These are phyloP conservation scores for Sminthurides aquaticus DNA, from an alignment of 2,888 invertebrate genomes.

Conservation along the genomic window DNA sequence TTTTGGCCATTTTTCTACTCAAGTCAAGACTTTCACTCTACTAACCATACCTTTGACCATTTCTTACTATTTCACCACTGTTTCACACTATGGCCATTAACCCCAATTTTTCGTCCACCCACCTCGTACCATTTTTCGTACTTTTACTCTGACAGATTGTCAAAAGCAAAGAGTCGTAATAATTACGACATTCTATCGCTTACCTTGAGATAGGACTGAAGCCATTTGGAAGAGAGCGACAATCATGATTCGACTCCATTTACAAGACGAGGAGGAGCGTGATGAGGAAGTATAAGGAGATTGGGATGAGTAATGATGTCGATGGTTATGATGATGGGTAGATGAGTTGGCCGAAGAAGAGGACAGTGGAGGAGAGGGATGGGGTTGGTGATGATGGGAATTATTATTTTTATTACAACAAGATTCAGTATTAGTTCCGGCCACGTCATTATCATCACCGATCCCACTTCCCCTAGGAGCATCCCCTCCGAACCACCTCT, in stretches of 20 bases:
- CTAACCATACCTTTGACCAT: no score
- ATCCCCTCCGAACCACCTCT: not conserved
- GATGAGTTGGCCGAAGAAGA: not conserved
- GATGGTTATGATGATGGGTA: not conserved
- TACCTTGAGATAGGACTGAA: conserved; percentile 43
- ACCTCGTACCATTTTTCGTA: no score
- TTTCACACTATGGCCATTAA: no score
- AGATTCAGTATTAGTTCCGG: not conserved
- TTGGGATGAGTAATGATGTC: conserved; percentile 17
- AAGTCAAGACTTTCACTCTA: no score
- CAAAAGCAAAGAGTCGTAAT: no score
- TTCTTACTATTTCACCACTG: no score
- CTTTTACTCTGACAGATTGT: no score
- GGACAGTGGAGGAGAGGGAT: not conserved
- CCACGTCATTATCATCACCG: not conserved
- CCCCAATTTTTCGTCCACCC: no score
- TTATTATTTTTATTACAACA: conserved; percentile 13
- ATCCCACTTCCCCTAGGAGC: not conserved
- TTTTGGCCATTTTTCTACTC: no score
- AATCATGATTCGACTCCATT: conserved; percentile 42
- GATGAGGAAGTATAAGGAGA: conserved; percentile 17
- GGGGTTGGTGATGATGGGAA: not conserved
- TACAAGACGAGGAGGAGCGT: conserved; percentile 34
- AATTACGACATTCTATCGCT: not conserved
- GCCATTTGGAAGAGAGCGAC: conserved; percentile 42